phyloP scores from a whole-genome alignment of 2,888 invertebrate genomes.

The Euzophera pinguis region DNA sequence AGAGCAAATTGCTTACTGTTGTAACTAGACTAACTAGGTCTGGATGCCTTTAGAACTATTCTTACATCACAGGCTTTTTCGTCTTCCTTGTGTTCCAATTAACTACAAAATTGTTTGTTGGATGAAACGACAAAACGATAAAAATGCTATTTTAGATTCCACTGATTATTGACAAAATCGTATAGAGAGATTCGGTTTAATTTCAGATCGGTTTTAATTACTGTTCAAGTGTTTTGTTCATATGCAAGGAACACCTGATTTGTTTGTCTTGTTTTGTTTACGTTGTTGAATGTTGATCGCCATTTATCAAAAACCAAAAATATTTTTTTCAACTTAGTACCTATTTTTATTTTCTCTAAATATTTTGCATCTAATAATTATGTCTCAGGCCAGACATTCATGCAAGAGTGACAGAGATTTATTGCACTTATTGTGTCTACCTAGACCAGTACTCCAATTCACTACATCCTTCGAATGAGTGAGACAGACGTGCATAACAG shows the following conservation, averaged over 20 bases:
- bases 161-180: too few species aligned
- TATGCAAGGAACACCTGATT: background rate
- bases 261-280: constrained; percentile 9
- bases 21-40: background rate
- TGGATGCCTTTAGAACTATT: background rate
- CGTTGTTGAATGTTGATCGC: constrained; percentile 7
- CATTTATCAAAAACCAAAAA: background rate
- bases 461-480: constrained; percentile 42
- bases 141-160: too few species aligned
- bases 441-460: constrained; percentile 35
- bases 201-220: too few species aligned
- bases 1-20: background rate
- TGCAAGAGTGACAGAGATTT: constrained; percentile 54
- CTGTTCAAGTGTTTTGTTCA: too few species aligned
- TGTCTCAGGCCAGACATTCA: constrained; percentile 32
- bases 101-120: too few species aligned
- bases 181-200: too few species aligned
- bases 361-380: too few species aligned
- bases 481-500: constrained; percentile 38
- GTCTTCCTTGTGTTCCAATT: too few species aligned
- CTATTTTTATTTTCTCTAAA: background rate
- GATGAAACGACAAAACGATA: too few species aligned
- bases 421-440: constrained; percentile 45
- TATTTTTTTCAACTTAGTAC: background rate
- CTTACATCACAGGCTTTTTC: too few species aligned